Evolutionary conservation across 2,888 invertebrate species (phyloP).

Genomic region (Ophion obscuratus): DNA sequence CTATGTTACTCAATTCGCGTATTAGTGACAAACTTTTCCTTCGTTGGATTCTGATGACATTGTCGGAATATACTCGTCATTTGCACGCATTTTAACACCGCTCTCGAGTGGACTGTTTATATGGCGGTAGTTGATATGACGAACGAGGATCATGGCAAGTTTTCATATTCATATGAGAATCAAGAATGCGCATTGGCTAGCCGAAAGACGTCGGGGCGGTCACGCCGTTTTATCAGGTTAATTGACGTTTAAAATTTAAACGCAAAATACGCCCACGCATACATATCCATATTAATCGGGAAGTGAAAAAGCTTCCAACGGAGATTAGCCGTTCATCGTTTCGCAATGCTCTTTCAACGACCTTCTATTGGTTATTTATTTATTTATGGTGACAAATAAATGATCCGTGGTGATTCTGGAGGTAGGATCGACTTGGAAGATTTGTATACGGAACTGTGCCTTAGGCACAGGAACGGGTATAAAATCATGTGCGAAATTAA

Average conservation of each 20-base stretch:
- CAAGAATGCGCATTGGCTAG: no score
- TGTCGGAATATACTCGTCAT: neutral
- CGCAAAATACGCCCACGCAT: conserved; percentile 1
- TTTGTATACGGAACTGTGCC: no score
- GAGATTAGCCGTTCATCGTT: conserved; percentile 25
- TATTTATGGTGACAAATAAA: neutral
- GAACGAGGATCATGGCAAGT: neutral
- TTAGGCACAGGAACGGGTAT: no score
- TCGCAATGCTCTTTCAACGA: conserved; percentile 38
- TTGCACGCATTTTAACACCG: neutral
- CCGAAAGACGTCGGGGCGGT: no score
- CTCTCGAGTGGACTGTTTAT: neutral
- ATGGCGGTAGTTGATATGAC: neutral
- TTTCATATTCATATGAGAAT: no score
- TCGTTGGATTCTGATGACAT: neutral
- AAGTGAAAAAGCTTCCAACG: conserved; percentile 36
- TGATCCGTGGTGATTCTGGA: no score
- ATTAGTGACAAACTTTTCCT: neutral
- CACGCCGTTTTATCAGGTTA: no score
- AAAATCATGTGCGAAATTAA: no score
- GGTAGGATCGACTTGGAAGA: no score
- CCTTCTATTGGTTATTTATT: conserved; percentile 15
- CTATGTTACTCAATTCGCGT: neutral
- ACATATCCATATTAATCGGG: neutral
- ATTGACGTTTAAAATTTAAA: neutral